Base-by-base conservation (phyloP, 1,140 invertebrate species). In the Bombus balteatus region DNA sequence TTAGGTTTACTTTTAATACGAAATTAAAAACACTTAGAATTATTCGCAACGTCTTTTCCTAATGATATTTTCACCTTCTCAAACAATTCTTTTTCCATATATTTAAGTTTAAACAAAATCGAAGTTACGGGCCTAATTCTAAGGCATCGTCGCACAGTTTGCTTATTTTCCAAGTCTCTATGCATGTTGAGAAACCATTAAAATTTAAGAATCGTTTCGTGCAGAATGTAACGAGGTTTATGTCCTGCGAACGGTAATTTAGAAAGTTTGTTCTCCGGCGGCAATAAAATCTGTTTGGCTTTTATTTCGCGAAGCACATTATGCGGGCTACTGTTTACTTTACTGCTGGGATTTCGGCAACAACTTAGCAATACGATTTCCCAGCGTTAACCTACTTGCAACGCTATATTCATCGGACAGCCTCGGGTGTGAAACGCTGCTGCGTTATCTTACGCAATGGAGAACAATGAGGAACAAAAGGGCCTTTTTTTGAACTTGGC, bases 361-460 rank as follows among this genome's bases (percentile, higher is more conserved):
- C 72, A 83, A 83, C 73, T 68, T 83, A 76, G 59, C 59, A 37
- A 76, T 66, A 83, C 41, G 53, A 53, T 76, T 83, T 62, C 62
- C 62, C 15, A 34, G 59, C 62, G 39, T 83, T 76, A 75, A 76
- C 72, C 73, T 13, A 83, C 32, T 83, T 83, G 53, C 37, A 22
- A 39, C 62, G 41, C 28, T 53, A 1, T 76, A 53, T 68, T 53
- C 41, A n/a, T 68, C 8, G 32, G 9, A 3, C 79, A 72, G 43
- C 22, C 41, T 32, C 43, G 43, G 28, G 32, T 41, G 62, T 39
- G 41, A 57, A 76, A 47, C 41, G n/a, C 0, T 76, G 39, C 37
- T 43, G 2, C 9, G 34, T 83, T 83, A 68, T 83, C 32, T 83
- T 65, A 65, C 37, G 32, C 59, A 73, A 68, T 12, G 2, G 37